These are phyloP conservation scores for Leptoclinus maculatus DNA, from an alignment of 2,797 vertebrate species.

Conservation along the genomic window DNA sequence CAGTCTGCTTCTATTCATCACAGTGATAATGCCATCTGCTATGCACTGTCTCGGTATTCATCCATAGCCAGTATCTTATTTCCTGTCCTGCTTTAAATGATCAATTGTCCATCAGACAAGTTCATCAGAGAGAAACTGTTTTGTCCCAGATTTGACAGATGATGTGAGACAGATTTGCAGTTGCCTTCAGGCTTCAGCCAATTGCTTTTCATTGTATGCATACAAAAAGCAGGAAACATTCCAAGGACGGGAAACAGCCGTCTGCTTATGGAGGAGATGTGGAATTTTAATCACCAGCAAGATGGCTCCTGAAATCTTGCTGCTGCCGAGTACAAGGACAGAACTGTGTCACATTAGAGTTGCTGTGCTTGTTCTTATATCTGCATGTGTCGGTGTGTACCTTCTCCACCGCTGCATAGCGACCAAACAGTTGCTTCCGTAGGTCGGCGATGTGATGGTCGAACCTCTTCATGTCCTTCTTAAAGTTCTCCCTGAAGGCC, in stretches of 20 bases:
- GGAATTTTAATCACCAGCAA: conserved; percentile 68
- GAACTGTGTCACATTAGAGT: background rate
- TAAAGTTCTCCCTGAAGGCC: conserved; percentile 96
- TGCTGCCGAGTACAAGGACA: conserved; percentile 31
- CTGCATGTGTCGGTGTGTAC: conserved; percentile 69
- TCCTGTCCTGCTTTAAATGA: conserved; percentile 28
- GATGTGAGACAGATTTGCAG: conserved; percentile 41
- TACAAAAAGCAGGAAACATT: conserved; percentile 51
- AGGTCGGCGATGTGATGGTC: conserved; percentile 96
- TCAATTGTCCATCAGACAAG: conserved; percentile 12
- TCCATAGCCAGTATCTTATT: conserved; percentile 5
- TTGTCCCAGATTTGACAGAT: conserved; percentile 39
- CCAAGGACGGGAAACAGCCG: conserved; percentile 50
- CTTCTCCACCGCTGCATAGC: conserved; percentile 92
- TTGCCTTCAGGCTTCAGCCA: conserved; percentile 47
- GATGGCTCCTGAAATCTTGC: conserved; percentile 56
- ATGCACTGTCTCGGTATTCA: background rate
- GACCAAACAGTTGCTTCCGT: conserved; percentile 93
- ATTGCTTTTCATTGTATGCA: conserved; percentile 49
- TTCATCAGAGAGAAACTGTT: conserved; percentile 22
- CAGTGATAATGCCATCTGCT: background rate
- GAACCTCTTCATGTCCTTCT: conserved; percentile 98
- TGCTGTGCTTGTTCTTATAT: background rate
- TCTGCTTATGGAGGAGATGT: conserved; percentile 50
- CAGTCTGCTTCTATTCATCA: conserved; percentile 18